Conservation (phyloP, 2,797 vertebrate species). For the Paedocypris micromegethes region DNA sequence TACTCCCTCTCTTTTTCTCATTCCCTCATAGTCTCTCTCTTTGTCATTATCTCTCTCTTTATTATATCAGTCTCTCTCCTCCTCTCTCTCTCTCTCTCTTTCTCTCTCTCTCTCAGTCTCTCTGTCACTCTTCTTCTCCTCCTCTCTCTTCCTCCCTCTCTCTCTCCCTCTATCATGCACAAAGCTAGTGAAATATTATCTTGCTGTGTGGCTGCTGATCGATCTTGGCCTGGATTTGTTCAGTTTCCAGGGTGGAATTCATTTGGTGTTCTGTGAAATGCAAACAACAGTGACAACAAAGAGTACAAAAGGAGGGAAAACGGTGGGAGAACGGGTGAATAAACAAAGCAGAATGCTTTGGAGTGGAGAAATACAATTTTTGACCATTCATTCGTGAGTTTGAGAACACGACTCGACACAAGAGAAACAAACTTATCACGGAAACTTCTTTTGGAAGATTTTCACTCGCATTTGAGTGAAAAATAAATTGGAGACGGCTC, state of each 20-base stretch:
- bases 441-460: background rate
- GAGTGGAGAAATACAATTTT: slow-evolving; percentile 48
- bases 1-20: too few species aligned
- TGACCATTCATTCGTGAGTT: slow-evolving; percentile 47
- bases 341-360: slow-evolving; percentile 45
- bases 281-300: slow-evolving; percentile 53
- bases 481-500: too few species aligned
- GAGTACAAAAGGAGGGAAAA: slow-evolving; percentile 55
- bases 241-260: slow-evolving; percentile 46
- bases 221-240: slow-evolving; percentile 32
- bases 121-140: background rate
- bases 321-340: slow-evolving; percentile 53
- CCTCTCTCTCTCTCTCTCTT: too few species aligned
- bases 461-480: too few species aligned
- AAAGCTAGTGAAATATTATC: slow-evolving; percentile 33
- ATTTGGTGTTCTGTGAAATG: slow-evolving; percentile 57
- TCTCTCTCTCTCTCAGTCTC: too few species aligned
- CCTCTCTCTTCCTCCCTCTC: too few species aligned
- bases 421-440: background rate
- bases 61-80: too few species aligned
- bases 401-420: slow-evolving; percentile 13
- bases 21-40: too few species aligned
- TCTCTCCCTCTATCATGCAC: slow-evolving; percentile 8
- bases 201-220: slow-evolving; percentile 28
- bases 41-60: too few species aligned